A percentile compares a stretch with the other conserved stretches of the same genome.
phyloP scores from a whole-genome alignment of 2,113 vertebrate species.

The Numida meleagris region DNA sequence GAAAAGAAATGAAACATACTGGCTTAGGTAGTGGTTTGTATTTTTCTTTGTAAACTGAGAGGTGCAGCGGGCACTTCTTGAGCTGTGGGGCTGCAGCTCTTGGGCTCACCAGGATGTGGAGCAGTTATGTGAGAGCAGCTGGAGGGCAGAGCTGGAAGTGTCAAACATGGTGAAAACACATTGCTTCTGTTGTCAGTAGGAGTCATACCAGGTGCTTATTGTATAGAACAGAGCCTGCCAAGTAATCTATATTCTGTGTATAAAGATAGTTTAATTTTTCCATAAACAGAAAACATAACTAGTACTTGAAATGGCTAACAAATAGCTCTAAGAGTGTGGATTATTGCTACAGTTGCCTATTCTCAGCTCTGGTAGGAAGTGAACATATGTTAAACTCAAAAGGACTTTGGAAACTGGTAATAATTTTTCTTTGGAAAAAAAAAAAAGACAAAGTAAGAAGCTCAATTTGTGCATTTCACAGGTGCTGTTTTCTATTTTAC shows the following conservation, averaged over 20 bases:
- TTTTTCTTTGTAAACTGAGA: neutral
- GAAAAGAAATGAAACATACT: neutral
- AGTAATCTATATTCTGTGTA: neutral
- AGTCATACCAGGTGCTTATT: neutral
- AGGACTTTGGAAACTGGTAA: neutral
- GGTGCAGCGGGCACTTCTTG: neutral
- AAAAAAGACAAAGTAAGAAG: neutral
- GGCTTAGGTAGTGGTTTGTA: neutral
- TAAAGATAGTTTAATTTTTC: neutral
- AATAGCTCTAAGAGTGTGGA: neutral
- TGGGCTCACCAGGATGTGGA: neutral
- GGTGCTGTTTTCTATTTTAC: neutral
- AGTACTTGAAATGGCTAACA: neutral
- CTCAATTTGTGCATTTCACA: neutral
- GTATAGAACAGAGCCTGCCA: neutral
- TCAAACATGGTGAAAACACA: neutral
- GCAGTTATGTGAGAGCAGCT: neutral
- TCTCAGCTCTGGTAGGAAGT: neutral
- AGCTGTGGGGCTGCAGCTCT: neutral
- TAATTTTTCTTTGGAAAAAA: neutral
- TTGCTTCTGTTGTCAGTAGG: neutral
- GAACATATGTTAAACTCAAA: neutral
- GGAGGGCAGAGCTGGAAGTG: neutral
- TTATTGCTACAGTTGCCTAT: neutral
- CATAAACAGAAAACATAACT: neutral